Evolutionary conservation across 2,888 invertebrate species (phyloP), one percentile per base, ranked within the genome.

Genomic region (Tinea semifulvella): DNA sequence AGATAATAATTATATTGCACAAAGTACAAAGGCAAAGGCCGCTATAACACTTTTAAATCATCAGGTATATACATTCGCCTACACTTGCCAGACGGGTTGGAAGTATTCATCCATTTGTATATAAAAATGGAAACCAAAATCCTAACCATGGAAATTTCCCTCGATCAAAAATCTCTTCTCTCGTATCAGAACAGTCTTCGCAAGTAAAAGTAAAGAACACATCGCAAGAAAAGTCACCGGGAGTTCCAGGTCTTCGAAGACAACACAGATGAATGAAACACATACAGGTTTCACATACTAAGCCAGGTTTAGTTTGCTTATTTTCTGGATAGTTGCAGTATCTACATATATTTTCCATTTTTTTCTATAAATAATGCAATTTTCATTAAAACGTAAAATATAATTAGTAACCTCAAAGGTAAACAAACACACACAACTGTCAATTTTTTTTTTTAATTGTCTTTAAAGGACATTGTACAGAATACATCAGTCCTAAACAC

Each of bases 151-250:
- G 85, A 59, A 91, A 82, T 57, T 84, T 88, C 43, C 86, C 86
- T 5, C 92, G 76, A 3, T 66, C 61, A 53, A 90, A 84, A 3
- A 71, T 57, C 62, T 91, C 90, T 17, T 68, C 72, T 2, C 74
- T 75, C 5, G 65, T 61, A 0, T 70, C 56, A 2, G 86, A 85
- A 57, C 92, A 92, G 47, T 87, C 83, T 28, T 72, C 65, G 55
- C 92, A 92, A 1, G 83, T 85, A 47, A 87, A 88, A 50, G 84
- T 83, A 52, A 89, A 92, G 63, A 91, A 92, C 2, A 91, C 84
- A 76, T 92, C 92, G 7, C 91, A 89, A 0, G 84, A 60, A 10
- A 92, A 80, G 49, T 88, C 87, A 0, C 88, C 88, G 0, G 91
- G 91, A 0, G 90, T 86, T 7, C 86, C 84, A 1, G 85, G 85